Base-by-base conservation (phyloP, 2,797 vertebrate species). In the Tamandua tetradactyla region DNA sequence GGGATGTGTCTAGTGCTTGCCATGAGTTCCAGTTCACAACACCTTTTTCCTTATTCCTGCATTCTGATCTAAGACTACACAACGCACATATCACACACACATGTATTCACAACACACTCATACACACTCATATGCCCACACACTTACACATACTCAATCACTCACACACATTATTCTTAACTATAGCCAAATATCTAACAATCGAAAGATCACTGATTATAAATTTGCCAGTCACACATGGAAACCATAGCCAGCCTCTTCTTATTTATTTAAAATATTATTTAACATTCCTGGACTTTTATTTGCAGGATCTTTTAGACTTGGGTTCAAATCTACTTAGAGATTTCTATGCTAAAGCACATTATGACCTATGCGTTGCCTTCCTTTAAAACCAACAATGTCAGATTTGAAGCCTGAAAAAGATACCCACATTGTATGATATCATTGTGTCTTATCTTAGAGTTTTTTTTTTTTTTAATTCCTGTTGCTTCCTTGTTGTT, bases 41-140 rank as follows among this genome's bases (percentile, higher is more conserved):
- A 64, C 30, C 22, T 52, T 37, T 92, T 69, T 86, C 40, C 82
- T 86, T 89, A 59, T 92, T 59, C 25, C 64, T 74, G 22, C 35
- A 40, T 75, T 96, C n/a, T 87, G 79, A 42, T 10, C 69, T 96
- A 68, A 85, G 59, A 55, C 66, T 44, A 32, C 25, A 59, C 14
- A 75, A 40, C 42, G 44, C 12, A 88, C 2, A 44, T 2, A 22
- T 66, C 44, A 61, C 9, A 25, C 35, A 25, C 2, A n/a, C 47
- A 72, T 3, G 72, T 20, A 64, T 35, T 44, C 15, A 22, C 35
- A 55, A 14, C 25, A 64, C 15, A 37, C 22, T 35, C 57, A 37
- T 18, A 32, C 44, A 64, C 57, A 32, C 32, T 82, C 44, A 30
- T 23, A 47, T 17, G 71, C 2, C 47, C 18, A 64, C 2, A 42